phyloP scores from a whole-genome alignment of 2,797 vertebrate species.

The Sebastes aleutianus region DNA sequence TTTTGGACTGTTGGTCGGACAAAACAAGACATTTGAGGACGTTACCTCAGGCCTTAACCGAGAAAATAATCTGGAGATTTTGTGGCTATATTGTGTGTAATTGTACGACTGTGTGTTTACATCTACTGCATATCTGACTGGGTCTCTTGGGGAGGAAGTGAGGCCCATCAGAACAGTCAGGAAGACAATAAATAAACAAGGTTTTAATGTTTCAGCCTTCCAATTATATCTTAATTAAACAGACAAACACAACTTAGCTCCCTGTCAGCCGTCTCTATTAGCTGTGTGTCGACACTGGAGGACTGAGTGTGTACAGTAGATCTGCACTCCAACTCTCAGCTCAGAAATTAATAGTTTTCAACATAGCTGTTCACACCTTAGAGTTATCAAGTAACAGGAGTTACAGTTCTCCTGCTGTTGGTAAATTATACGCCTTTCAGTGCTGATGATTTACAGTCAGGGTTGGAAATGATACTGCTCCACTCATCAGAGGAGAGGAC shows the following conservation, averaged over 20 bases:
- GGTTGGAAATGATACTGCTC: not conserved
- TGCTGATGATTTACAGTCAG: slow-evolving; percentile 1
- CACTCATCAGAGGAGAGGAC: not conserved
- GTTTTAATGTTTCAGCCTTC: slow-evolving; percentile 69
- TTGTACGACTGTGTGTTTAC: not conserved
- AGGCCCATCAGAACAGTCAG: slow-evolving; percentile 43
- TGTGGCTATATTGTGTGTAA: not conserved
- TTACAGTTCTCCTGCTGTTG: not conserved
- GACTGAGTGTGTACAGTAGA: not conserved
- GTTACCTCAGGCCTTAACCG: not conserved
- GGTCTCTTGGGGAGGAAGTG: slow-evolving; percentile 53
- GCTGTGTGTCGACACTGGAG: not conserved
- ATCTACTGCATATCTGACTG: slow-evolving; percentile 11
- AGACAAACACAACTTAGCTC: slow-evolving; percentile 65
- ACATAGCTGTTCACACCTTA: slow-evolving; percentile 14
- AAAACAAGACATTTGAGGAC: not conserved
- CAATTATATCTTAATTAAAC: slow-evolving; percentile 67
- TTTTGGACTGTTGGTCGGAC: not conserved
- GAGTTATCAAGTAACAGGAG: not conserved
- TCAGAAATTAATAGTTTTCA: slow-evolving; percentile 10
- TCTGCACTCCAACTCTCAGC: not conserved
- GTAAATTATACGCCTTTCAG: not conserved
- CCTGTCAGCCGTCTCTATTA: slow-evolving; percentile 17
- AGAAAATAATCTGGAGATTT: not conserved
- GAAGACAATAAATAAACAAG: slow-evolving; percentile 68